phyloP scores from a whole-genome alignment of 2,888 invertebrate species.

The Pheosia tremula region DNA sequence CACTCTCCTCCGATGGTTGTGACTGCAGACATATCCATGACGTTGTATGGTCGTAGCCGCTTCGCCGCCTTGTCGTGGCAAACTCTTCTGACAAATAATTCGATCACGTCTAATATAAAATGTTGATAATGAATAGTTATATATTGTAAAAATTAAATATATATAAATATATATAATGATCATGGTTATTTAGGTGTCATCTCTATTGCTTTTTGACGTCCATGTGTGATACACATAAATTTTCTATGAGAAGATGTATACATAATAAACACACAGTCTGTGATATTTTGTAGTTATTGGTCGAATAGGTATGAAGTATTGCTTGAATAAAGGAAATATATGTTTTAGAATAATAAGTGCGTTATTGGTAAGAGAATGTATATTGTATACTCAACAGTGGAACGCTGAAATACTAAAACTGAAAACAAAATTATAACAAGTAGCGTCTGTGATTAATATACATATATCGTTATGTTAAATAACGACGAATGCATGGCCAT shows the following conservation, averaged over 20 bases:
- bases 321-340: slow-evolving; percentile 80
- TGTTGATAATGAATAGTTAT: slow-evolving; percentile 64
- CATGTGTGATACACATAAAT: slow-evolving; percentile 82
- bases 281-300: slow-evolving; percentile 85
- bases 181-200: slow-evolving; percentile 79
- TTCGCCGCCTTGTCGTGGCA: slow-evolving; percentile 59
- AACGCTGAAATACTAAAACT: slow-evolving; percentile 61
- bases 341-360: slow-evolving; percentile 78
- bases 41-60: slow-evolving; percentile 40
- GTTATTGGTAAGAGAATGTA: slow-evolving; percentile 78
- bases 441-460: slow-evolving; percentile 81
- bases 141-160: slow-evolving; percentile 59
- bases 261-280: slow-evolving; percentile 84
- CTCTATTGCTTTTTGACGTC: slow-evolving; percentile 81
- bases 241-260: slow-evolving; percentile 84
- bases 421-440: slow-evolving; percentile 63
- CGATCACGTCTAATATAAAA: slow-evolving; percentile 65
- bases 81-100: slow-evolving; percentile 77
- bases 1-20: slow-evolving; percentile 72
- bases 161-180: slow-evolving; percentile 60
- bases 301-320: slow-evolving; percentile 81
- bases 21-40: slow-evolving; percentile 80
- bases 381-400: slow-evolving; percentile 72
- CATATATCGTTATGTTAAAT: slow-evolving; percentile 73
- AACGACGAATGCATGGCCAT: slow-evolving; percentile 79